These are phyloP conservation scores for Falco naumanni DNA, from an alignment of 2,797 vertebrate species.

Conservation along the genomic window DNA sequence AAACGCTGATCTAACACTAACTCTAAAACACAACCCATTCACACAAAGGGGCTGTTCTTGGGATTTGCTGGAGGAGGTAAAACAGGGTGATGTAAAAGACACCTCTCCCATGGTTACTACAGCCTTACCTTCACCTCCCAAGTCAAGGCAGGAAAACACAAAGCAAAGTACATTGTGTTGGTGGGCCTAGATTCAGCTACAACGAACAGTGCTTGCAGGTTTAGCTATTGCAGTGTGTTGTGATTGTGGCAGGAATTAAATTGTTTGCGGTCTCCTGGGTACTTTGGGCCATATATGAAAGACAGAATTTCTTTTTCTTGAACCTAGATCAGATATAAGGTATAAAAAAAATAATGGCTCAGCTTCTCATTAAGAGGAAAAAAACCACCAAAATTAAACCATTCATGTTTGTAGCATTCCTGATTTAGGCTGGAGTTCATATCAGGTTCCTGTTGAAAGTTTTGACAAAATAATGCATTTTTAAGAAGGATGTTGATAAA, in stretches of 20 bases:
- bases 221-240: not conserved
- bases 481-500: not conserved
- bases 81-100: not conserved
- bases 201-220: not conserved
- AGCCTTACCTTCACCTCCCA: not conserved
- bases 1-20: not conserved
- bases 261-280: not conserved
- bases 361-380: not conserved
- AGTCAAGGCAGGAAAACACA: not conserved
- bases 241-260: not conserved
- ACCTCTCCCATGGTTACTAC: not conserved
- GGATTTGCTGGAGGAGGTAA: not conserved
- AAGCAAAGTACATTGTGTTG: not conserved
- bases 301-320: not conserved
- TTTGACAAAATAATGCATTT: not conserved
- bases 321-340: rapidly evolving
- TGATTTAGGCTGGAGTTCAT: not conserved
- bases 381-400: not conserved
- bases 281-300: rapidly evolving
- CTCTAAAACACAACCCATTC: not conserved
- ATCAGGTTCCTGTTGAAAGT: not conserved
- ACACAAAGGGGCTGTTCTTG: not conserved
- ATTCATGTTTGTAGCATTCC: not conserved
- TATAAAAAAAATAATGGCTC: not conserved
- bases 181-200: not conserved